Percentiles rank a stretch among this genome's conserved stretches.
Evolutionary conservation across 2,797 vertebrate genomes (phyloP).

Genomic region (Pelodytes ibericus): DNA sequence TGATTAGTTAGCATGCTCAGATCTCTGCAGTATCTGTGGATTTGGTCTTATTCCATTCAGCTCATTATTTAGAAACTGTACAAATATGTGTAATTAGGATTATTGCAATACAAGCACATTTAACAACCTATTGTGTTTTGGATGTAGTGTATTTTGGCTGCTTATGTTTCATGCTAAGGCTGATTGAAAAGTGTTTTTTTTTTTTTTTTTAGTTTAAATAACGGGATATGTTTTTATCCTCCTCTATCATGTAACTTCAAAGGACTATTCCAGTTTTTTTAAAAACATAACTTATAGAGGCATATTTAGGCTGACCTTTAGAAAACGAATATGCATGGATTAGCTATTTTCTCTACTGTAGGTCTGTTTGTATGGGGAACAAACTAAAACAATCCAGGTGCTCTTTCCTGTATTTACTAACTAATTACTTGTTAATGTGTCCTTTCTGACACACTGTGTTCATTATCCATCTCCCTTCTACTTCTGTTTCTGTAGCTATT

Average conservation of each 20-base stretch:
- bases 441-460: conserved; percentile 5
- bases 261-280: too few relatives aligned
- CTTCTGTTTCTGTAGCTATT: neutral
- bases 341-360: neutral
- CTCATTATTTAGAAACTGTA: conserved; percentile 17
- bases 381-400: neutral
- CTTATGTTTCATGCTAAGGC: neutral
- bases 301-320: too few relatives aligned
- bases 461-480: neutral
- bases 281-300: too few relatives aligned
- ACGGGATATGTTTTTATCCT: too few relatives aligned
- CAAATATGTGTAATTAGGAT: conserved; percentile 33
- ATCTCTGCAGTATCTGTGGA: conserved; percentile 5
- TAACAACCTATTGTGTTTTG: neutral
- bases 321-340: too few relatives aligned
- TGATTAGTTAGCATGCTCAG: conserved; percentile 22
- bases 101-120: conserved; percentile 5
- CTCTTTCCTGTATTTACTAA: neutral
- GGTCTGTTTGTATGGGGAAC: neutral
- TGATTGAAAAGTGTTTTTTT: too few relatives aligned
- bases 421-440: conserved; percentile 16
- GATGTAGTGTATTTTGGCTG: conserved; percentile 2
- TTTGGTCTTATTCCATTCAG: conserved; percentile 24
- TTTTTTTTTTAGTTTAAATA: too few relatives aligned
- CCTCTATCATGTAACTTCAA: too few relatives aligned